Percentiles rank a stretch among this genome's conserved stretches.
Conservation (phyloP, 2,113 vertebrate species). For the Anarrhichthys ocellatus region DNA sequence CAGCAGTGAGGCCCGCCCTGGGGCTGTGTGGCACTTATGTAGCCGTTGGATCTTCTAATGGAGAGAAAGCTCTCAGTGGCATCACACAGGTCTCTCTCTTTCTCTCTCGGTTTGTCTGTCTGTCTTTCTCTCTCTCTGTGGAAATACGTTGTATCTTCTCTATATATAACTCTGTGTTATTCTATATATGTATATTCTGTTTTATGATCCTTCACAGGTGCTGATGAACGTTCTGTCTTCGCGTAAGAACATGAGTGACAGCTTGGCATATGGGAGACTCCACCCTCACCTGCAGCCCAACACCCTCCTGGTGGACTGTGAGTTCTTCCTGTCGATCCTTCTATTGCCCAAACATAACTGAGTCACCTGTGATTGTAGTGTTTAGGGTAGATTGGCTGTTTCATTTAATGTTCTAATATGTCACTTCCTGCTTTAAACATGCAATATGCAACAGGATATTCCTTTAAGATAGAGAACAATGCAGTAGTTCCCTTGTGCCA, state of each 20-base stretch:
- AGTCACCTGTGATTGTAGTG: not conserved
- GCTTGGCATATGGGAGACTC: conserved; percentile 91
- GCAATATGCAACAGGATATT: not conserved
- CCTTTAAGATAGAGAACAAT: not conserved
- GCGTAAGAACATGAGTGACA: conserved; percentile 95
- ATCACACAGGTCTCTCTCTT: conserved; percentile 88
- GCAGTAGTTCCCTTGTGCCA: not conserved
- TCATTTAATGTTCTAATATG: not conserved
- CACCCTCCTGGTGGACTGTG: conserved; percentile 92
- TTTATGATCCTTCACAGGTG: conserved; percentile 83
- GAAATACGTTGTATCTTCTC: too few species aligned
- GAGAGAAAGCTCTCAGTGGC: conserved; percentile 90
- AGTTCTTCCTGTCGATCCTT: conserved; percentile 75
- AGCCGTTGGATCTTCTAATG: conserved; percentile 89
- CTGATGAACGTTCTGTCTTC: conserved; percentile 93
- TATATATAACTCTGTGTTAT: not conserved
- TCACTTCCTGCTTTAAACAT: conserved; percentile 1
- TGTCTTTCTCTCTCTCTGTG: too few species aligned
- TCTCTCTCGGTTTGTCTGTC: too few species aligned
- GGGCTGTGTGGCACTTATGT: conserved; percentile 95
- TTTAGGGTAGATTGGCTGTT: not conserved
- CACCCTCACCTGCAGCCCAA: conserved; percentile 91
- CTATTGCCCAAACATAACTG: not conserved
- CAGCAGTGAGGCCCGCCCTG: conserved; percentile 89
- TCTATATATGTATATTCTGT: not conserved